Evolutionary conservation across 2,888 invertebrate species (phyloP), one percentile per base, ranked within the genome.

Genomic region (Carcina quercana): DNA sequence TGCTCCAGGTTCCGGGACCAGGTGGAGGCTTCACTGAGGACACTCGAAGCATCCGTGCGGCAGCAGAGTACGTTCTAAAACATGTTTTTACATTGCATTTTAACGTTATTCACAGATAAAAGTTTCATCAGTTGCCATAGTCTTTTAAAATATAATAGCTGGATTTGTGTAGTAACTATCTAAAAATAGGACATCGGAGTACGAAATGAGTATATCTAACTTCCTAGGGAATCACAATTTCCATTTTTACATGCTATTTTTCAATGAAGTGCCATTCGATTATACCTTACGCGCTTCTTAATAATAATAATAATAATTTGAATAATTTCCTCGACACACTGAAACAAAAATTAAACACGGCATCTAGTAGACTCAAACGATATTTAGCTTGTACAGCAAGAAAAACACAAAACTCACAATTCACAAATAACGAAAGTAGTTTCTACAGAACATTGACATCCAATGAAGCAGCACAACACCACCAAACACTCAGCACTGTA

Each of bases 51-150:
- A 0, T 45, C 56, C 0, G 47, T 48, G 3, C 63, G 57, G 13
- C 15, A 59, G 2, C 48, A 59, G 12, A 63, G 76, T 74, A 35
- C 57, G 66, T 53, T n/a, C n/a, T n/a, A n/a, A n/a, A n/a, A n/a
- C n/a, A n/a, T n/a, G n/a, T n/a, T n/a, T n/a, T n/a, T n/a, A n/a
- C n/a, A n/a, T n/a, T n/a, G n/a, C n/a, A n/a, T n/a, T n/a, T n/a
- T n/a, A n/a, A n/a, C n/a, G n/a, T n/a, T n/a, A n/a, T n/a, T n/a
- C n/a, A n/a, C n/a, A n/a, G n/a, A n/a, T n/a, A n/a, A n/a, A n/a
- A n/a, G n/a, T n/a, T n/a, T n/a, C n/a, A n/a, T n/a, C n/a, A n/a
- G n/a, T n/a, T n/a, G n/a, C n/a, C n/a, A n/a, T n/a, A n/a, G n/a
- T n/a, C n/a, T n/a, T n/a, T n/a, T n/a, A n/a, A n/a, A n/a, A n/a